Conservation (phyloP, 2,113 vertebrate species). For the Caracal caracal region DNA sequence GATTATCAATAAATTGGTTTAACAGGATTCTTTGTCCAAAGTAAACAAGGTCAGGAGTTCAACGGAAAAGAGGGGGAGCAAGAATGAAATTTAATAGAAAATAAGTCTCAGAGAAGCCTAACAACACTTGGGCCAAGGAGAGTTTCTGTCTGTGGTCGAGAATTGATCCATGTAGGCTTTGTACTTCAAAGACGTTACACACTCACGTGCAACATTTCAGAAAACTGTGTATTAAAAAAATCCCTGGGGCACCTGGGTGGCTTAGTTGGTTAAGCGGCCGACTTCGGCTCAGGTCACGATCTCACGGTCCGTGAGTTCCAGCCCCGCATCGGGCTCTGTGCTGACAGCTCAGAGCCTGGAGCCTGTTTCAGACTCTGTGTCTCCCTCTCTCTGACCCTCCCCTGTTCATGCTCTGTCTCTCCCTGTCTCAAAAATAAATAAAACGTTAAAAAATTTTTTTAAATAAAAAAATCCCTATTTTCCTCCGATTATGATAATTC, state of each 20-base stretch:
- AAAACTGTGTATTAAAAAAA: background rate
- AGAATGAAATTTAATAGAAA: background rate
- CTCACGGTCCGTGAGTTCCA: no score
- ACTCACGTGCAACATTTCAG: background rate
- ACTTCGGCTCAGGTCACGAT: no score
- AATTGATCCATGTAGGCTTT: background rate
- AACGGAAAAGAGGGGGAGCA: background rate
- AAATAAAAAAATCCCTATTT: background rate
- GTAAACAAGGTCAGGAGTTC: background rate
- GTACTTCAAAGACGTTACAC: background rate
- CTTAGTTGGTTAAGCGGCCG: no score
- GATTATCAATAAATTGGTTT: background rate
- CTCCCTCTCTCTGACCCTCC: no score
- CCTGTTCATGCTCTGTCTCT: no score
- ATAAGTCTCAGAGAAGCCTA: background rate
- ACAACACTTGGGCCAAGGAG: background rate
- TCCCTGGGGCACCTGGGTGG: no score
- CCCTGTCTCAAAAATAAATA: no score
- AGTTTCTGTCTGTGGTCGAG: background rate
- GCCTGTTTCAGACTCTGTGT: no score
- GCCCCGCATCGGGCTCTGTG: no score
- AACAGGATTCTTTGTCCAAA: background rate
- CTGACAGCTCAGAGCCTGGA: no score
- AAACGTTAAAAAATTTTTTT: background rate
- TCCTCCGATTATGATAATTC: background rate